Base-by-base conservation (phyloP, 2,113 vertebrate genomes). In the Myiagra hebetior region DNA sequence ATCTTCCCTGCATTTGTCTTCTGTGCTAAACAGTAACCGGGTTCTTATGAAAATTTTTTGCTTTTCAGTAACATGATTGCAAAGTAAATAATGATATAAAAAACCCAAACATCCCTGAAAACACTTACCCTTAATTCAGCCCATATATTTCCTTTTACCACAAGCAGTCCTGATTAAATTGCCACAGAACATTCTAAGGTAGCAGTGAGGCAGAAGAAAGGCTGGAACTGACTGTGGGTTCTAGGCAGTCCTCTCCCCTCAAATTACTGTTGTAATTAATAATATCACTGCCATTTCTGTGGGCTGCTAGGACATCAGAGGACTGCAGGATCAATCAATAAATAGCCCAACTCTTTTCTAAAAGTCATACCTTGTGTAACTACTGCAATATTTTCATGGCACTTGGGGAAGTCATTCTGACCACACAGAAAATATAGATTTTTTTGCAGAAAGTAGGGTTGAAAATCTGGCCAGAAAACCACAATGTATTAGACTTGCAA, bases 321-420 rank as follows among this genome's bases (percentile, higher is more conserved):
- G n/a, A 24, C 35, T 68, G 4, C 10, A 69, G 30, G 17, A 49
- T 10, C 37, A 63, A 49, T 10, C 37, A 63, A 23, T n/a, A 27
- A 52, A 44, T n/a, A 56, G 26, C 1, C 1, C 5, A 64, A 1
- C 1, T 18, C 13, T 63, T 50, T 63, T 69, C 27, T 41, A 1
- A n/a, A 55, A 50, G 20, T 11, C 35, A 4, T 18, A 15, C 0
- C 4, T 24, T 56, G 4, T 24, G 4, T 15, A 49, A 56, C 4
- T 10, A 50, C 21, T 50, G 4, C 6, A 39, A 9, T 30, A 76
- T 52, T 73, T 60, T 21, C 42, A 10, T 62, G 50, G 21, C 11
- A 78, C 6, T 2, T 2, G 2, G 35, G 7, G 24, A 86, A 83
- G 10, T 15, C 1, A 57, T 91, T 75, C 19, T 53, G n/a, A 42